Percentiles rank a stretch among this genome's conserved stretches.
phyloP scores from a whole-genome alignment of 2,888 invertebrate species.

The Frankliniella fusca region DNA sequence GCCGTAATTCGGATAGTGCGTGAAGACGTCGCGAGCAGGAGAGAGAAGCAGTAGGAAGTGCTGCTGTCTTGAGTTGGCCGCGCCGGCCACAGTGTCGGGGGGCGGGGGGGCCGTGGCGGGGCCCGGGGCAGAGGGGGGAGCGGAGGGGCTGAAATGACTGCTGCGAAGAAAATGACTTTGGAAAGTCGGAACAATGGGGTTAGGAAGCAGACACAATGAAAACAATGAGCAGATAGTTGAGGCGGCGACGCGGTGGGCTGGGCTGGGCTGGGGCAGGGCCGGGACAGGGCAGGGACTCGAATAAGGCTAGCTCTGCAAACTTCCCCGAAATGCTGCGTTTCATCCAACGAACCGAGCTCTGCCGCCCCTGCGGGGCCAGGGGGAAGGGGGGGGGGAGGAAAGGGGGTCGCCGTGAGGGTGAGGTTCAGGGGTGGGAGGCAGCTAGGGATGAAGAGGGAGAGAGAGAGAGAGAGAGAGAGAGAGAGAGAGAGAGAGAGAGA shows the following conservation, averaged over 20 bases:
- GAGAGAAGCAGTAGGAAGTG: background rate
- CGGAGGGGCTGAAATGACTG: constrained; percentile 1
- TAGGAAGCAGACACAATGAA: constrained; percentile 26
- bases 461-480: background rate
- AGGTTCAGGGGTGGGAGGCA: background rate
- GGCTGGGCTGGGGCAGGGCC: background rate
- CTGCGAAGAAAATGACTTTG: constrained; percentile 25
- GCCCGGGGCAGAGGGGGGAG: background rate
- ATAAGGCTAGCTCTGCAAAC: too few species aligned
- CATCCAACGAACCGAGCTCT: too few species aligned
- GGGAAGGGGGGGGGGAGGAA: too few species aligned
- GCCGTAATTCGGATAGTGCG: constrained; percentile 19
- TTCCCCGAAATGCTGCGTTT: too few species aligned
- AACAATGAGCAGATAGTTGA: constrained; percentile 26
- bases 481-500: background rate
- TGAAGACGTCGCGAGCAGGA: background rate
- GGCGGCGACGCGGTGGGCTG: background rate
- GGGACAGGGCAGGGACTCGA: too few species aligned
- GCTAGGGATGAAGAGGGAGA: background rate
- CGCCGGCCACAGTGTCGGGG: background rate
- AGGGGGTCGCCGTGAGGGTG: too few species aligned
- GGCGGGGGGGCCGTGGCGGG: background rate
- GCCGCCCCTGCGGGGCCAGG: too few species aligned
- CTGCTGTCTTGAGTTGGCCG: constrained; percentile 20
- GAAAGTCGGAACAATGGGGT: constrained; percentile 26